Conservation (phyloP, 2,113 vertebrate genomes). For the Hydropotes inermis region DNA sequence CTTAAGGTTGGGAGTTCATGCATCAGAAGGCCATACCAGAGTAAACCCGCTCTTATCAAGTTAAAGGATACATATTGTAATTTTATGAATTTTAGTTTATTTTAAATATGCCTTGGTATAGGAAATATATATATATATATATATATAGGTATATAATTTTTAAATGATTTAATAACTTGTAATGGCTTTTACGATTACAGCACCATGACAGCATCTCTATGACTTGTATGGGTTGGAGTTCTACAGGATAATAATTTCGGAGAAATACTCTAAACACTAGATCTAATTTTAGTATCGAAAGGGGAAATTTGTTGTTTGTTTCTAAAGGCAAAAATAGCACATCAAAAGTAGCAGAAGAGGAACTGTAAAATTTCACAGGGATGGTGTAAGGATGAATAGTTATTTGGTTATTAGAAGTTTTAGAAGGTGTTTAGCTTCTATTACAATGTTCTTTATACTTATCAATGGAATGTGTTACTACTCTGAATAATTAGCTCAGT, state of each 20-base stretch:
- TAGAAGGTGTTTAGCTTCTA: neutral
- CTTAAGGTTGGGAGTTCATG: neutral
- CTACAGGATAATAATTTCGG: slow-evolving; percentile 48
- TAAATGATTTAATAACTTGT: neutral
- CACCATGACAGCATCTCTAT: neutral
- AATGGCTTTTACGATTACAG: neutral
- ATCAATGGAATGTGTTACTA: neutral
- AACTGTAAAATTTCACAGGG: slow-evolving; percentile 74
- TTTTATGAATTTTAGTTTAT: slow-evolving; percentile 41
- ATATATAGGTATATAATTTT: neutral
- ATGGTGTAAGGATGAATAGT: slow-evolving; percentile 66
- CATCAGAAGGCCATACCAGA: neutral
- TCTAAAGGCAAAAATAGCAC: slow-evolving; percentile 58
- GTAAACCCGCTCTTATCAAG: neutral
- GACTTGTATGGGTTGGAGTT: slow-evolving; percentile 30
- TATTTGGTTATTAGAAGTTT: slow-evolving; percentile 55
- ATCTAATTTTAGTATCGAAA: slow-evolving; percentile 73
- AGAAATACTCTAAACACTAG: slow-evolving; percentile 52
- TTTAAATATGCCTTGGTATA: slow-evolving; percentile 26
- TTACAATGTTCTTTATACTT: neutral
- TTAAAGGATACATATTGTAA: neutral
- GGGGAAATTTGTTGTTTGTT: slow-evolving; percentile 75
- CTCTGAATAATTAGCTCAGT: neutral
- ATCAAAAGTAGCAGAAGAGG: slow-evolving; percentile 76
- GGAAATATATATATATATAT: neutral